Base-by-base conservation (phyloP, 2,888 invertebrate species). In the Eilema griseolum region DNA sequence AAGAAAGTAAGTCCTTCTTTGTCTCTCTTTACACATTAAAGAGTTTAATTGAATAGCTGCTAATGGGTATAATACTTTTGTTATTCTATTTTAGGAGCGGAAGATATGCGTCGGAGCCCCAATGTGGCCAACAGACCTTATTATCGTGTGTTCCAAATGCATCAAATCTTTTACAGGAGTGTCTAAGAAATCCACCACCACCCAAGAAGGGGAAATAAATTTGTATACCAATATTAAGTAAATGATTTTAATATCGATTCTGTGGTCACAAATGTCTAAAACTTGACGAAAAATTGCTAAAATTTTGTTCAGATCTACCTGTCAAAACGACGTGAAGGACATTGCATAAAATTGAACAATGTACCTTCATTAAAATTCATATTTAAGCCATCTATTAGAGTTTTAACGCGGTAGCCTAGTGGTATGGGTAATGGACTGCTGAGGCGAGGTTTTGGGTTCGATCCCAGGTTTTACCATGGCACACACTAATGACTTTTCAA, bases 101-200 rank as follows among this genome's bases (percentile, higher is more conserved):
- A 41, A 89, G 94, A 74, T 91, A 77, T 68, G 83, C 86, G 3
- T 76, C 86, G 23, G 94, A 94, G 71, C 94, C 94, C 7, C 66
- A 80, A 26, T 79, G 82, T 66, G 92, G 91, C 0, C 70, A 82
- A 60, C 91, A 91, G 0, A 83, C 80, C 7, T 79, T 95, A 3
- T 69, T 79, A 3, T 67, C 70, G 8, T 56, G 66, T 33, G 93
- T 92, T 0, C 91, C 91, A 0, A 73, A 75, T 0, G 92, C 93
- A 3, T 93, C 93, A 0, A 87, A 76, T 71, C 83, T 89, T 3
- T 0, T 94, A 2, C 94, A 93, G 26, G 59, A 59, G 23, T 41
- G 59, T 41, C 59, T 66, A 14, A 0, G 14, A 41, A 41, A 23
- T 20, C 33, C 28, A 37, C 24, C 37, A 57, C 28, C 31, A 28